phyloP scores from a whole-genome alignment of 2,113 vertebrate species.

The Dasyurus viverrinus region DNA sequence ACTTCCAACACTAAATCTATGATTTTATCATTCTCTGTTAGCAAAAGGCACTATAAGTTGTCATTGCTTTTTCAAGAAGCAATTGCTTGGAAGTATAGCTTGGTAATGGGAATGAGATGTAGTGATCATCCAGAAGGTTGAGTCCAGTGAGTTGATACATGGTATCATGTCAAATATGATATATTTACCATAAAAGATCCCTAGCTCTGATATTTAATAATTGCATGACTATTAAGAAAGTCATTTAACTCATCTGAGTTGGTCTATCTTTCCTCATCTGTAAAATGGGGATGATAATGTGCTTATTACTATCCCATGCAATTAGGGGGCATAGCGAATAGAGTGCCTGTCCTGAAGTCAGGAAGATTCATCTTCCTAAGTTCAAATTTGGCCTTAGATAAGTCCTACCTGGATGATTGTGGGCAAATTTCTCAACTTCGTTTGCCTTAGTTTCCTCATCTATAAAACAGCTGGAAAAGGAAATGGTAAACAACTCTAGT shows the following conservation, averaged over 20 bases:
- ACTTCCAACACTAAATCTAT: not conserved
- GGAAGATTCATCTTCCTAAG: too few species aligned
- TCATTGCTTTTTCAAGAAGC: not conserved
- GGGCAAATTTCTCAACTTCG: not conserved
- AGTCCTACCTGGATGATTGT: not conserved
- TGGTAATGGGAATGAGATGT: not conserved
- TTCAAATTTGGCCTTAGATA: not conserved
- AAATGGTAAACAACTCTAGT: not conserved
- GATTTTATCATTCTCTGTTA: not conserved
- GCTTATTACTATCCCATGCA: not conserved
- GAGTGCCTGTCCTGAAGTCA: too few species aligned
- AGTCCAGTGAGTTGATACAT: not conserved
- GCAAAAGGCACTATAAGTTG: not conserved
- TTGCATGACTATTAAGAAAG: not conserved
- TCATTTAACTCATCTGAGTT: not conserved
- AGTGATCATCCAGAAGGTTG: not conserved
- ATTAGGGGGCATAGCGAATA: not conserved
- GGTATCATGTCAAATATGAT: not conserved
- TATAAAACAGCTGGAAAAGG: not conserved
- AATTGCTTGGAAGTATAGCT: not conserved
- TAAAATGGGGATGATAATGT: not conserved
- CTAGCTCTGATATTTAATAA: not conserved
- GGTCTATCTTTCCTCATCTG: not conserved
- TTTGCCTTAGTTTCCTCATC: not conserved
- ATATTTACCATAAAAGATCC: not conserved